phyloP scores from a whole-genome alignment of 2,113 vertebrate species.

The Nettapus auritus region DNA sequence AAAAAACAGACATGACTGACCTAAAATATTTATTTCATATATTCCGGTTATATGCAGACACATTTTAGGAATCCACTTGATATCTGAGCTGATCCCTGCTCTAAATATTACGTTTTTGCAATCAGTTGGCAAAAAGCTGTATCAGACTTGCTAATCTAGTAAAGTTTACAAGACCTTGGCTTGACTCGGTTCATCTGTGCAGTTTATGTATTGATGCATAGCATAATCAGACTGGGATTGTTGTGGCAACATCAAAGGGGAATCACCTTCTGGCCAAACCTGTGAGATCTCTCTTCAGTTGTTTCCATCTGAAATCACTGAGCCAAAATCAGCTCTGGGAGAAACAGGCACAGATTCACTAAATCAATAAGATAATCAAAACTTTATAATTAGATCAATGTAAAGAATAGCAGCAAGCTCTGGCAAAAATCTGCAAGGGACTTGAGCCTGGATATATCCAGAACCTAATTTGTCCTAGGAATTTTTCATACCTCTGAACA shows the following conservation, averaged over 20 bases:
- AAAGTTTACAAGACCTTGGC: neutral
- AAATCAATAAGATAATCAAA: constrained; percentile 13
- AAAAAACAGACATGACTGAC: neutral
- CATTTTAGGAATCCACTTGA: neutral
- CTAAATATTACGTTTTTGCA: neutral
- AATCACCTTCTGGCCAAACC: neutral
- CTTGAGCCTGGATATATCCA: neutral
- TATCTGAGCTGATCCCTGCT: neutral
- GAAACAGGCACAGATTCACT: neutral
- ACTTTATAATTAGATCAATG: neutral
- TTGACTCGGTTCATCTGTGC: neutral
- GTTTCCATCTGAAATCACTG: neutral
- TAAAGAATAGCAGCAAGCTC: neutral
- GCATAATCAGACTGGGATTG: neutral
- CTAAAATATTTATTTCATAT: neutral
- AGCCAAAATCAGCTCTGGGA: neutral
- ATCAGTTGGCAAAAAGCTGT: neutral
- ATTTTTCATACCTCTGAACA: neutral
- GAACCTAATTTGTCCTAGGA: neutral
- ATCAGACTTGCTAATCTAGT: neutral
- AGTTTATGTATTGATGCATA: neutral
- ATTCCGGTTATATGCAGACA: neutral
- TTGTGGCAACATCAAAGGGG: neutral
- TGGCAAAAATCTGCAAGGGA: neutral
- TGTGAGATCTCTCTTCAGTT: neutral